Conservation (phyloP, 2,797 vertebrate genomes). For the Dendrocincla tyrannina region DNA sequence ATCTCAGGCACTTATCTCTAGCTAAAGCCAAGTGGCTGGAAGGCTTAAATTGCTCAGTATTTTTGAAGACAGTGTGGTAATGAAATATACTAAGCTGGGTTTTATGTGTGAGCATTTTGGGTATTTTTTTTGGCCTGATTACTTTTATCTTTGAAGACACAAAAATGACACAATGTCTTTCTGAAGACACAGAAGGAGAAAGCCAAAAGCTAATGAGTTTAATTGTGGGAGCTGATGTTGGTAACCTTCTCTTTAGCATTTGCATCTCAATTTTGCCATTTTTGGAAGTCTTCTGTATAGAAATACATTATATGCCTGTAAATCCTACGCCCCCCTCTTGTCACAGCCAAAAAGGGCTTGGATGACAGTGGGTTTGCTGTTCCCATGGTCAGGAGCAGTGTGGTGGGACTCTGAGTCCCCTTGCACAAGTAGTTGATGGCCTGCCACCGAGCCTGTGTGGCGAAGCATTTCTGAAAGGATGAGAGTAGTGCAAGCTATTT, state of each 20-base stretch:
- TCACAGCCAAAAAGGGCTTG: background rate
- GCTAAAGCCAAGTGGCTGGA: constrained; percentile 39
- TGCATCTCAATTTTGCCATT: background rate
- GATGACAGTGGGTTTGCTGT: background rate
- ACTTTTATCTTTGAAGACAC: background rate
- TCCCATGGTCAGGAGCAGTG: background rate
- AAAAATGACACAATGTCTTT: background rate
- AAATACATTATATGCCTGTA: background rate
- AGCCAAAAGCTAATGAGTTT: background rate
- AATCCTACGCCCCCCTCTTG: background rate
- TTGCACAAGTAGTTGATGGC: background rate
- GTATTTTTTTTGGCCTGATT: constrained; percentile 10
- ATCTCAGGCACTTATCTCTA: constrained; percentile 27
- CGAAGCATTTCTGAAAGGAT: background rate
- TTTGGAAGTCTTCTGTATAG: background rate
- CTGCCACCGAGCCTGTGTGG: background rate
- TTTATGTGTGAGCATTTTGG: background rate
- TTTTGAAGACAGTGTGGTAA: constrained; percentile 45
- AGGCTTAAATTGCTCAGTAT: constrained; percentile 44
- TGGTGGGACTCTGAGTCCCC: background rate
- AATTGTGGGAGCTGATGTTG: constrained; percentile 1
- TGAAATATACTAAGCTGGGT: constrained; percentile 33
- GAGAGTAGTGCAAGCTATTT: background rate
- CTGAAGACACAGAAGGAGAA: background rate
- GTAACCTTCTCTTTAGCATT: background rate